A percentile compares a stretch with the other conserved stretches of the same genome.
Conservation (phyloP, 2,113 vertebrate species). For the cattle (Bos taurus) region DNA sequence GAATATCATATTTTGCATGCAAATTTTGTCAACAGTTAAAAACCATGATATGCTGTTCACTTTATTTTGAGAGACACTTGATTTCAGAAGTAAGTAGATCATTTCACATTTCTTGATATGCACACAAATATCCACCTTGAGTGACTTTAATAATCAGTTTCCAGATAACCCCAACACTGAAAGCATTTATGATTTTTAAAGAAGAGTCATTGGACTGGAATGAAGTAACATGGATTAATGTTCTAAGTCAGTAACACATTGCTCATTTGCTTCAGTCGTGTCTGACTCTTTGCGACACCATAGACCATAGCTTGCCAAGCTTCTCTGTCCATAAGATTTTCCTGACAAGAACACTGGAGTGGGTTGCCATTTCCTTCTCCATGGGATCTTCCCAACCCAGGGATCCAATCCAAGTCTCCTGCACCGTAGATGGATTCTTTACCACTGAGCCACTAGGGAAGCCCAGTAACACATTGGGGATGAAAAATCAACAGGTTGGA, state of each 20-base stretch:
- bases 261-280: neutral
- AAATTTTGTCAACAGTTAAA: neutral
- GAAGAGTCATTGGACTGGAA: too few species aligned
- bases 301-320: neutral
- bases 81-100: neutral
- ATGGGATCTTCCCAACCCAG: neutral
- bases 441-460: neutral
- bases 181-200: neutral
- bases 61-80: neutral
- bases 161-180: neutral
- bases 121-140: neutral
- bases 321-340: neutral
- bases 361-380: neutral
- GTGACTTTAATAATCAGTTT: neutral
- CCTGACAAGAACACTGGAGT: neutral
- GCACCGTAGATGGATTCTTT: neutral
- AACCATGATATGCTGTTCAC: neutral
- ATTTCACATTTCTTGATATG: neutral
- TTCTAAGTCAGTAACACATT: neutral
- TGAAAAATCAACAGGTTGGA: neutral
- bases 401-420: neutral
- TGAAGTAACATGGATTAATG: neutral
- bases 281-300: neutral
- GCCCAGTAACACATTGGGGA: neutral
- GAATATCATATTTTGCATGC: neutral